Evolutionary conservation across 2,113 vertebrate species (phyloP).

Genomic region (Psittacula cyanocephala): DNA sequence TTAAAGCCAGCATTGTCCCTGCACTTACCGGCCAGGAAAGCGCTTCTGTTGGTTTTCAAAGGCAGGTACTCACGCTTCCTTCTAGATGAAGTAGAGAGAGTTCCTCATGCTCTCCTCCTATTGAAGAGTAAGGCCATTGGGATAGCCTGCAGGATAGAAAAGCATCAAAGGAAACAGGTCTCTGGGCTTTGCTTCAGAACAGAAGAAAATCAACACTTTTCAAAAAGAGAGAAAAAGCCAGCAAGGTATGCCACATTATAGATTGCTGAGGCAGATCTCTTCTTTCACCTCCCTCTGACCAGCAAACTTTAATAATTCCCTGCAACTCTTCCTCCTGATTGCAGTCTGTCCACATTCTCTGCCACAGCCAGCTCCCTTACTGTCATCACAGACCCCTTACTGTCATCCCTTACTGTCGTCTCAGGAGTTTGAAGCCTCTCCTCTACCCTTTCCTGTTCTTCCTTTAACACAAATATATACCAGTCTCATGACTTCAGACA

Average conservation of each 20-base stretch:
- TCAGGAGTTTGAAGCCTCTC: background rate
- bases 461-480: constrained; percentile 51
- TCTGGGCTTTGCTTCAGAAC: background rate
- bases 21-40: background rate
- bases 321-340: background rate
- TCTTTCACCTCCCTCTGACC: background rate
- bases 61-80: background rate
- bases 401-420: background rate
- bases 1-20: background rate
- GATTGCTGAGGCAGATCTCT: background rate
- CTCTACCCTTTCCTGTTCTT: constrained; percentile 4
- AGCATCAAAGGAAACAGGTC: background rate
- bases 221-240: background rate
- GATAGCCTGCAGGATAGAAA: background rate
- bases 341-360: background rate
- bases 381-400: background rate
- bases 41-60: background rate
- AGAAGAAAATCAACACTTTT: background rate
- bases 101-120: background rate
- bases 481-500: constrained; percentile 46
- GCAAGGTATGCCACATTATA: background rate
- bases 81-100: background rate
- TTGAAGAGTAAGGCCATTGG: background rate
- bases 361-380: background rate
- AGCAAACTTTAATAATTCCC: background rate